Percentiles rank a stretch among this genome's conserved stretches.
These are phyloP conservation scores for Knipowitschia caucasica DNA, from an alignment of 2,797 vertebrate genomes.

Conservation along the genomic window DNA sequence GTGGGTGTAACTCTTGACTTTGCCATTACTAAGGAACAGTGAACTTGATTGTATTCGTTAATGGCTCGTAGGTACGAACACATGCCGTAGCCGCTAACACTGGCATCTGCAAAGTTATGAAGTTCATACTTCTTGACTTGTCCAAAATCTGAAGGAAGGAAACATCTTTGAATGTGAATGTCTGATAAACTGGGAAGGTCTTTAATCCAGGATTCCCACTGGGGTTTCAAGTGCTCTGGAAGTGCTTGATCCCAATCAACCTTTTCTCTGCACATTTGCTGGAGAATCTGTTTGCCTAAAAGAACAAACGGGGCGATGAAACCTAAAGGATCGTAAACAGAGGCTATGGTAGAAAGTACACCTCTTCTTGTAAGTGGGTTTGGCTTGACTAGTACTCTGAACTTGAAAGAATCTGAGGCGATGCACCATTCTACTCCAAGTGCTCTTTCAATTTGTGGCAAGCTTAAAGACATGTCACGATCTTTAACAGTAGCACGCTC, in stretches of 20 bases:
- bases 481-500: slow-evolving; percentile 1
- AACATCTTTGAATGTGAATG: slow-evolving; percentile 26
- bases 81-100: slow-evolving; percentile 14
- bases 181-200: slow-evolving; percentile 23
- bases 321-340: slow-evolving; percentile 34
- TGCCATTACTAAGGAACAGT: slow-evolving; percentile 33
- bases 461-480: slow-evolving; percentile 25
- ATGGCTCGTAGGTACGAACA: slow-evolving; percentile 25
- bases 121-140: slow-evolving; percentile 13
- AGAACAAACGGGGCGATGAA: slow-evolving; percentile 41
- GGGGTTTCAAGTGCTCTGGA: slow-evolving; percentile 19
- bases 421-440: slow-evolving; percentile 42
- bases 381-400: slow-evolving; percentile 36
- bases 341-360: slow-evolving; percentile 35
- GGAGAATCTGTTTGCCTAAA: slow-evolving; percentile 36
- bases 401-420: slow-evolving; percentile 32
- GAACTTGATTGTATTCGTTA: slow-evolving; percentile 10
- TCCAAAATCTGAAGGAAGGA: slow-evolving; percentile 18
- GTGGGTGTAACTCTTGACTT: slow-evolving; percentile 31
- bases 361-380: slow-evolving; percentile 41
- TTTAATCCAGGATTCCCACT: slow-evolving; percentile 34
- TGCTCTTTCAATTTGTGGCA: slow-evolving; percentile 24
- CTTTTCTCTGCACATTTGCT: slow-evolving; percentile 38
- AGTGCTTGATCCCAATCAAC: slow-evolving; percentile 32
- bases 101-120: slow-evolving; percentile 22